Conservation (phyloP, 2,113 vertebrate genomes). For the Thinocorus orbignyianus region DNA sequence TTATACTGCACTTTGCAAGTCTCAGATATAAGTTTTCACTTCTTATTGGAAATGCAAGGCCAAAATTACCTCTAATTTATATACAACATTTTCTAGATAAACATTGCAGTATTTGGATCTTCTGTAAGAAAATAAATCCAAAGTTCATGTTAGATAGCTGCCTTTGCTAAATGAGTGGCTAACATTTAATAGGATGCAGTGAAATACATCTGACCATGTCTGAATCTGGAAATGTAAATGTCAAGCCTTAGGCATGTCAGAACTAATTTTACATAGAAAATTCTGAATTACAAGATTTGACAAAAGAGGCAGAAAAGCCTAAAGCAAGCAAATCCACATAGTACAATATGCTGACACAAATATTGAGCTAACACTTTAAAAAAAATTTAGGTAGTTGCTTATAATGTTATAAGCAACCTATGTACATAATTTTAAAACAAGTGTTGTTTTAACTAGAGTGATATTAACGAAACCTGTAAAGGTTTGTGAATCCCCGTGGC, state of each 20-base stretch:
- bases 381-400: background rate
- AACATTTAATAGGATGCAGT: background rate
- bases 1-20: background rate
- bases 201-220: background rate
- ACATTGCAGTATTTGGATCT: fast-evolving
- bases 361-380: background rate
- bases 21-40: background rate
- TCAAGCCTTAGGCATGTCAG: background rate
- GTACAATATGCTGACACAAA: background rate
- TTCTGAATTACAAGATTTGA: background rate
- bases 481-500: background rate
- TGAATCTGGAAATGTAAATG: background rate
- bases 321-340: background rate
- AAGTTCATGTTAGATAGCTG: background rate
- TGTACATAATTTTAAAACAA: background rate
- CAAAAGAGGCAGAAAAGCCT: background rate
- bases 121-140: background rate
- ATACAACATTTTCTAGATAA: background rate
- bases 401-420: background rate
- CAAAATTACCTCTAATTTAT: background rate
- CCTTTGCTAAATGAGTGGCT: background rate
- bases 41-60: background rate
- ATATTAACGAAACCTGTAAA: background rate
- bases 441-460: background rate
- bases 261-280: background rate